phyloP scores from a whole-genome alignment of 2,113 vertebrate species.

The Ophthalmolycus amberensis region DNA sequence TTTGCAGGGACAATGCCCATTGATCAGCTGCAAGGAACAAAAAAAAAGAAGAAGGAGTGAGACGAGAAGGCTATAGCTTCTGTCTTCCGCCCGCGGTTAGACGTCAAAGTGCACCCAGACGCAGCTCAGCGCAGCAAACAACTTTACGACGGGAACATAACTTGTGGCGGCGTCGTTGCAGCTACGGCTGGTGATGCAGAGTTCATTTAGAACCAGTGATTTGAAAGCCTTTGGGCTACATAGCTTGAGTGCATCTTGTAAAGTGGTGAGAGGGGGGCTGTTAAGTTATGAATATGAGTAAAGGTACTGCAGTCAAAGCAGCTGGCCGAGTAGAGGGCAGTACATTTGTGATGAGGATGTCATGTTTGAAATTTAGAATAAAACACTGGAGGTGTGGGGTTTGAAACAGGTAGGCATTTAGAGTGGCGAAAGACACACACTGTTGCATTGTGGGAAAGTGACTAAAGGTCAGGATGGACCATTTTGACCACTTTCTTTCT shows the following conservation, averaged over 20 bases:
- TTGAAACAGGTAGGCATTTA: background rate
- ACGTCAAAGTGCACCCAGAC: background rate
- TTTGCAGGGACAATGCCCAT: background rate
- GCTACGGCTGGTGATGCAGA: background rate
- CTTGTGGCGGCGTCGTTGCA: too few species aligned
- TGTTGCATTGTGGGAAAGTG: constrained; percentile 8
- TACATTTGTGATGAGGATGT: background rate
- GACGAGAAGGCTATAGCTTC: background rate
- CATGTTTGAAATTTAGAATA: background rate
- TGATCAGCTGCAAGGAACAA: background rate
- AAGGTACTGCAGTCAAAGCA: background rate
- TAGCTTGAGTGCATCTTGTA: too few species aligned
- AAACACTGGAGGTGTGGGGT: too few species aligned
- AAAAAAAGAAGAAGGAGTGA: background rate
- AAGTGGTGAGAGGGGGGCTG: too few species aligned
- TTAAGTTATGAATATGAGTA: too few species aligned
- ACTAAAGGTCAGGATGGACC: background rate
- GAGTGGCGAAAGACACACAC: background rate
- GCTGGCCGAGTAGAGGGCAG: too few species aligned
- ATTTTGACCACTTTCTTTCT: background rate
- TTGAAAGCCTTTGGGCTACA: background rate
- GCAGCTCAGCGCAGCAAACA: background rate
- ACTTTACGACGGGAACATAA: too few species aligned
- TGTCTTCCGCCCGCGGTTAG: background rate
- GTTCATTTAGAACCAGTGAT: background rate